A percentile compares a stretch with the other conserved stretches of the same genome.
Evolutionary conservation across 2,888 invertebrate genomes (phyloP).

Genomic region (Drosophila formosana): DNA sequence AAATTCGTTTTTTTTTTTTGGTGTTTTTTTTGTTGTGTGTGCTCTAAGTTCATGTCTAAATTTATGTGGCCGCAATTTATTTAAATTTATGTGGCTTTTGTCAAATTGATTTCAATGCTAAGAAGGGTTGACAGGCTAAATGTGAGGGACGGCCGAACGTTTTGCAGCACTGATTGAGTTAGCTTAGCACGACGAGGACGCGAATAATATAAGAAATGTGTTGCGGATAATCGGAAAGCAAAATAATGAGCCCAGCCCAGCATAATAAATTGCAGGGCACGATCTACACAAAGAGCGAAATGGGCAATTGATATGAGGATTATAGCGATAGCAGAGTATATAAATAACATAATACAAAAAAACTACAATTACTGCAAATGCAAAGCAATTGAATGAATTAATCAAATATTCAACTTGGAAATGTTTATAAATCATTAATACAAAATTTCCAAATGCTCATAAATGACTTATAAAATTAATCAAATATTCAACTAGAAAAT

Average conservation of each 20-base stretch:
- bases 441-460: too few species aligned
- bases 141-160: slow-evolving; percentile 26
- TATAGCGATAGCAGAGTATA: too few species aligned
- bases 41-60: slow-evolving; percentile 68
- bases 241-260: slow-evolving; percentile 6
- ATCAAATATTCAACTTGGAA: too few species aligned
- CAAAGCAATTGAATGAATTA: too few species aligned
- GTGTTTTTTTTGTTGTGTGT: slow-evolving; percentile 5
- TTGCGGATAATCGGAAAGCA: slow-evolving; percentile 41
- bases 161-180: slow-evolving; percentile 71
- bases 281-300: not conserved
- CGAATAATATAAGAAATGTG: slow-evolving; percentile 42
- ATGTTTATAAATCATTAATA: too few species aligned
- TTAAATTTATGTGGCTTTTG: slow-evolving; percentile 82
- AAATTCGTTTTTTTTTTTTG: not conserved
- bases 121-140: slow-evolving; percentile 79
- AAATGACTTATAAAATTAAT: too few species aligned
- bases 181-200: not conserved
- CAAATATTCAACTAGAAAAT: too few species aligned
- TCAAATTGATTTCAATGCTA: slow-evolving; percentile 81
- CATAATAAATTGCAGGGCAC: not conserved
- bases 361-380: too few species aligned
- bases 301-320: not conserved
- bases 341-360: too few species aligned
- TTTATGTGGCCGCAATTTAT: slow-evolving; percentile 80